Evolutionary conservation across 2,888 invertebrate genomes (phyloP).

Genomic region (Clivina fossor): DNA sequence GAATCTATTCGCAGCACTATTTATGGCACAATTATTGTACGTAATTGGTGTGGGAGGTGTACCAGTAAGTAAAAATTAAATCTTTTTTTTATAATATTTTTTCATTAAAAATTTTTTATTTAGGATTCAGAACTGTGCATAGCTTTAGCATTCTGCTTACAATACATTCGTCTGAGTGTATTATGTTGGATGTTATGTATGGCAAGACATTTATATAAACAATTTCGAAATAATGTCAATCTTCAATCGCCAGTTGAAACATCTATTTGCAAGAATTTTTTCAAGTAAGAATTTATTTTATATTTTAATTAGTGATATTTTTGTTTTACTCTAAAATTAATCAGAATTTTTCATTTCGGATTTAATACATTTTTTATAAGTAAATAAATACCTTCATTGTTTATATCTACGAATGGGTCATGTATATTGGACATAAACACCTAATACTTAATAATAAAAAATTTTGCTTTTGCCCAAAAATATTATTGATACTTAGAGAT

Average conservation of each 20-base stretch:
- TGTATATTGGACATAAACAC: no score
- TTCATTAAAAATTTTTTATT: conserved; percentile 41
- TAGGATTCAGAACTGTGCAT: conserved; percentile 64
- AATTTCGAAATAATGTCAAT: conserved; percentile 55
- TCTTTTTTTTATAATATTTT: conserved; percentile 6
- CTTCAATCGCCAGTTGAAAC: conserved; percentile 54
- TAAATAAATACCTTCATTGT: no score
- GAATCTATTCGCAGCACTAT: conserved; percentile 67
- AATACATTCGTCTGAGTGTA: conserved; percentile 65
- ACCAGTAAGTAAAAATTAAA: conserved; percentile 61
- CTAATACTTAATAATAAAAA: no score
- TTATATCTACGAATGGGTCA: no score
- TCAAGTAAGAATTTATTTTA: conserved; percentile 48
- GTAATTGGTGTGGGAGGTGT: conserved; percentile 68
- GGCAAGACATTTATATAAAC: conserved; percentile 64
- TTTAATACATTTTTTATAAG: no score
- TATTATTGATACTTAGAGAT: no score
- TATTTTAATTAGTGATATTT: no score
- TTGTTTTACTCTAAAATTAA: no score
- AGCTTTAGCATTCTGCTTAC: conserved; percentile 63
- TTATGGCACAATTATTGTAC: conserved; percentile 68
- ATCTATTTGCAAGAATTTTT: conserved; percentile 52
- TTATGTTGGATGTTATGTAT: conserved; percentile 70
- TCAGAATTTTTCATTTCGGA: no score
- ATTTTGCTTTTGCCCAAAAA: no score